These are phyloP conservation scores for Xestia sexstrigata DNA, from an alignment of 2,888 invertebrate species.

Conservation along the genomic window DNA sequence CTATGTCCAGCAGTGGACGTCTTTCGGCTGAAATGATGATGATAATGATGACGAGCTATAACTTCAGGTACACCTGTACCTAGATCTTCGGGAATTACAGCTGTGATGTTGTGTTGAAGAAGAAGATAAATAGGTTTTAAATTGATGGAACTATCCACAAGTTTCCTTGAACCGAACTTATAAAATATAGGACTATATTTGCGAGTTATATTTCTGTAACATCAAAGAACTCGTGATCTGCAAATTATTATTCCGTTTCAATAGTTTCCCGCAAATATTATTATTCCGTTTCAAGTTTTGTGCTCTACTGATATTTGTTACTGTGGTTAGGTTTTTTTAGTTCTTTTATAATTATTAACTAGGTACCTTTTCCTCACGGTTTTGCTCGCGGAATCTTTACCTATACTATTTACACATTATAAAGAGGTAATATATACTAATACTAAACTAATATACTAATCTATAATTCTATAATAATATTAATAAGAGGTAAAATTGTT, in stretches of 20 bases:
- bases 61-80: neutral
- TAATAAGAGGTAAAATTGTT: too few species aligned
- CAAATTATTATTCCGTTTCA: neutral
- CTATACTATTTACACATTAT: too few species aligned
- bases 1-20: too few species aligned
- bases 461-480: too few species aligned
- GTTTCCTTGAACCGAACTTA: neutral
- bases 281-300: neutral
- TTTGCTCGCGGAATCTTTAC: neutral
- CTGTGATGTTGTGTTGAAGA: neutral
- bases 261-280: neutral
- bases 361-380: neutral
- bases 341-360: neutral
- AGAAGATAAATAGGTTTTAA: neutral
- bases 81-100: neutral
- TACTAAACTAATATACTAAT: too few species aligned
- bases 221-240: slow-evolving; percentile 6
- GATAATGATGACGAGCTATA: too few species aligned
- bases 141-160: neutral
- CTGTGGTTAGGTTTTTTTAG: neutral
- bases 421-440: too few species aligned
- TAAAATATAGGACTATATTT: neutral
- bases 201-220: slow-evolving; percentile 3
- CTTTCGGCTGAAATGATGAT: too few species aligned
- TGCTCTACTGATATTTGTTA: neutral